A percentile compares a stretch with the other conserved stretches of the same genome.
Conservation (phyloP, 2,888 invertebrate genomes). For the Crepidodera aurea region DNA sequence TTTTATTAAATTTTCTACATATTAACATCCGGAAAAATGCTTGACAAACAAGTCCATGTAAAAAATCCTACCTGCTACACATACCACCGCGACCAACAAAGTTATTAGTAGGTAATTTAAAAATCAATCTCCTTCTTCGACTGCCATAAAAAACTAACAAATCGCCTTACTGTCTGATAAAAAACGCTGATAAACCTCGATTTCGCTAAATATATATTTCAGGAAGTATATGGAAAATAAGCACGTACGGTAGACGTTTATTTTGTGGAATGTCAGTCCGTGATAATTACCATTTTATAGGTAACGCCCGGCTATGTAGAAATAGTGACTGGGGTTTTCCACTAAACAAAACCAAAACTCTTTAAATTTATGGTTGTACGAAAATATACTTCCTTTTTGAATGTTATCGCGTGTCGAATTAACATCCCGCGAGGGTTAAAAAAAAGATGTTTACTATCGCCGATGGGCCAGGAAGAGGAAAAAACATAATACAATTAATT, state of each 20-base stretch:
- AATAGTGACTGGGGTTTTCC: constrained; percentile 31
- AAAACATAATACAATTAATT: too few species aligned
- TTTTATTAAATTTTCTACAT: too few species aligned
- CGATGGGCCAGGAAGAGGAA: too few species aligned
- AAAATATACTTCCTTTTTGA: constrained; percentile 34
- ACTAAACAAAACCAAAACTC: constrained; percentile 32
- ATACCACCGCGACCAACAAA: too few species aligned
- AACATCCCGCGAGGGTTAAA: constrained; percentile 16
- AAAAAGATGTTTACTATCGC: too few species aligned
- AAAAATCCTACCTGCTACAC: too few species aligned
- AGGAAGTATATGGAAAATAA: constrained; percentile 37
- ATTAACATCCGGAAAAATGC: too few species aligned
- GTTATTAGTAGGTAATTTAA: too few species aligned
- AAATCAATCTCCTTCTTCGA: neutral
- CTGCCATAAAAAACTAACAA: neutral
- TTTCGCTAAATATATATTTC: constrained; percentile 31
- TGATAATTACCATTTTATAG: constrained; percentile 39
- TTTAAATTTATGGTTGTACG: constrained; percentile 37
- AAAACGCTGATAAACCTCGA: constrained; percentile 17
- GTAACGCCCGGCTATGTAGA: constrained; percentile 30
- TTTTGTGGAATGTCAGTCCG: constrained; percentile 38
- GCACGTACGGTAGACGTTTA: constrained; percentile 39
- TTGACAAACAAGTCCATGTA: too few species aligned
- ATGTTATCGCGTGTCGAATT: constrained; percentile 39
- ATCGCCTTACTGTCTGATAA: constrained; percentile 11